These are phyloP conservation scores for Procavia capensis DNA, from an alignment of 2,113 vertebrate genomes.

Conservation along the genomic window DNA sequence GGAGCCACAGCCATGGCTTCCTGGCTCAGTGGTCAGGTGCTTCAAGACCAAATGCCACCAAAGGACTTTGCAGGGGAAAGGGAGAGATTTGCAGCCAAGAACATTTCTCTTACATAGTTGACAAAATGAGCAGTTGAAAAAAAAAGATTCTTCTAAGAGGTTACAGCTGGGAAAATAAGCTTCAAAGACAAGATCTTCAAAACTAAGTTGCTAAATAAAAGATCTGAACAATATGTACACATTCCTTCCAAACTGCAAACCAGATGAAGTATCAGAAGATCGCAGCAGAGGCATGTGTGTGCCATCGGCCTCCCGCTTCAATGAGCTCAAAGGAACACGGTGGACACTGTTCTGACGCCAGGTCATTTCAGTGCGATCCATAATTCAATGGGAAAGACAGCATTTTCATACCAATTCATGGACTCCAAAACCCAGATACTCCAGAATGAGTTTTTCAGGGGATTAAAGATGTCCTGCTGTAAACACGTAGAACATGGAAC, in stretches of 20 bases:
- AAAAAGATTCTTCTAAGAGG: background rate
- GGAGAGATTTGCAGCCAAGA: background rate
- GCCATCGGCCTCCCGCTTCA: background rate
- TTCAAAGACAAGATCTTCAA: background rate
- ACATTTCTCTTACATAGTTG: background rate
- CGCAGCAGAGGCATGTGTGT: background rate
- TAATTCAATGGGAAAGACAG: conserved; percentile 26
- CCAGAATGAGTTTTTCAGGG: conserved; percentile 18
- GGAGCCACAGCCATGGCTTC: background rate
- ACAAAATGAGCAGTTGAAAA: background rate
- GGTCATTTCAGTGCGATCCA: background rate
- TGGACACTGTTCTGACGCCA: background rate
- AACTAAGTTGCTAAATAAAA: conserved; percentile 43
- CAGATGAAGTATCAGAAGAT: background rate
- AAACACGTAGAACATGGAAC: background rate
- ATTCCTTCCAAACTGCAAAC: conserved; percentile 14
- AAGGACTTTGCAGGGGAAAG: background rate
- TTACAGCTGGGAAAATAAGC: conserved; percentile 1
- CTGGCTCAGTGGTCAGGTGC: background rate
- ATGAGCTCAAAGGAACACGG: background rate
- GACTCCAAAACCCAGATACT: background rate
- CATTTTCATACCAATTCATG: conserved; percentile 7
- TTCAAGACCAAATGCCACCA: background rate
- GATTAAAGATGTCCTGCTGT: conserved; percentile 15
- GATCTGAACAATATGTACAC: background rate